Evolutionary conservation across 2,888 invertebrate genomes (phyloP).

Genomic region (Syritta pipiens): DNA sequence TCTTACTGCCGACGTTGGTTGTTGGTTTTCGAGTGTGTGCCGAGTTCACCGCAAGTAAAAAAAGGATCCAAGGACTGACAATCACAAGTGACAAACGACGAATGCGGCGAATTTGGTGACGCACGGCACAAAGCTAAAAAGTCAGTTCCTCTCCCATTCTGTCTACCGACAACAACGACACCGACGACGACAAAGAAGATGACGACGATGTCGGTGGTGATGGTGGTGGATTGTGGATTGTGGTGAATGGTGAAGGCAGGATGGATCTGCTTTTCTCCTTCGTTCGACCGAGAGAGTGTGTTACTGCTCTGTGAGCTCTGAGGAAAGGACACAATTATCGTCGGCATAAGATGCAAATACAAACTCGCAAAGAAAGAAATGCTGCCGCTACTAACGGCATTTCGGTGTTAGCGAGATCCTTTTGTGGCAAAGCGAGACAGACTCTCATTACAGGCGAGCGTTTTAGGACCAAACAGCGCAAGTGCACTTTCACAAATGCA

Average conservation of each 20-base stretch:
- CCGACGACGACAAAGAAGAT: too few species aligned
- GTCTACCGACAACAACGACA: constrained; percentile 42
- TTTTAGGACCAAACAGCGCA: constrained; percentile 59
- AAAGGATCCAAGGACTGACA: constrained; percentile 54
- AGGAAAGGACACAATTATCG: constrained; percentile 57
- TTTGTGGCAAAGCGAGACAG: constrained; percentile 61
- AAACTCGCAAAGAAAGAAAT: constrained; percentile 51
- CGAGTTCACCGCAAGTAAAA: constrained; percentile 34
- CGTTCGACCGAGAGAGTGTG: constrained; percentile 24
- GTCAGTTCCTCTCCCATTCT: constrained; percentile 75
- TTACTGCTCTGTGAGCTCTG: neutral
- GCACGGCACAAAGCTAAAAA: constrained; percentile 73
- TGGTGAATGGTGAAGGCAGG: constrained; percentile 1
- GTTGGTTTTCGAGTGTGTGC: constrained; percentile 15
- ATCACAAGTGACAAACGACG: constrained; percentile 58
- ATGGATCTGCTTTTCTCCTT: constrained; percentile 52
- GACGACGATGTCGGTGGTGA: neutral
- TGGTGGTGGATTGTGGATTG: constrained; percentile 3
- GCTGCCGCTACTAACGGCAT: constrained; percentile 20
- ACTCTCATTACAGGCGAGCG: constrained; percentile 37
- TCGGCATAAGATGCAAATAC: constrained; percentile 57
- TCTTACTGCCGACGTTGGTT: constrained; percentile 13
- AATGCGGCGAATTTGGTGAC: constrained; percentile 69
- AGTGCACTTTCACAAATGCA: constrained; percentile 68
- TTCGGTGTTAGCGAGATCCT: constrained; percentile 42